A percentile compares a stretch with the other conserved stretches of the same genome.
These are phyloP conservation scores for Seladonia tumulorum DNA, from an alignment of 2,888 invertebrate genomes.

Conservation along the genomic window DNA sequence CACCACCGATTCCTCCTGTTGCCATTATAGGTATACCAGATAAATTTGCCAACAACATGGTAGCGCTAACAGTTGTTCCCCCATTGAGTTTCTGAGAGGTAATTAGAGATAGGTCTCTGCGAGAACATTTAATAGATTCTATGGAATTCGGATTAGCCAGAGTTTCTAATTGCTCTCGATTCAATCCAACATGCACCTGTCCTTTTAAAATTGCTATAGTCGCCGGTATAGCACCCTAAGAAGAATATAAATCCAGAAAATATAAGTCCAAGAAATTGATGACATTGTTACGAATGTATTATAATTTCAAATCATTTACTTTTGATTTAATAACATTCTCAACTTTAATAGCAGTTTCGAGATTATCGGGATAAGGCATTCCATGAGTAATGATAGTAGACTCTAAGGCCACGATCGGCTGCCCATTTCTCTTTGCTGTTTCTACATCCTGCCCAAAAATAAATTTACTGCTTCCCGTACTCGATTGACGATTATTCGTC, in stretches of 20 bases:
- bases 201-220: slow-evolving; percentile 96
- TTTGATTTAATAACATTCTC: slow-evolving; percentile 91
- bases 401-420: slow-evolving; percentile 96
- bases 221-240: slow-evolving; percentile 94
- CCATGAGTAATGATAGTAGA: slow-evolving; percentile 99
- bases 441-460: slow-evolving; percentile 86
- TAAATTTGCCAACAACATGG: slow-evolving; percentile 93
- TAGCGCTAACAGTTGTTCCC: slow-evolving; percentile 98
- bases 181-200: slow-evolving; percentile 92
- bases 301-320: slow-evolving; percentile 61
- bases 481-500: slow-evolving; percentile 21
- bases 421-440: slow-evolving; percentile 87
- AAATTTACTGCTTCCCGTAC: slow-evolving; percentile 44
- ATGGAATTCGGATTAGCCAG: slow-evolving; percentile 86
- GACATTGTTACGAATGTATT: neutral
- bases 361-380: slow-evolving; percentile 97
- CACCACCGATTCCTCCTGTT: slow-evolving; percentile 97
- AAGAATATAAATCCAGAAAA: slow-evolving; percentile 42
- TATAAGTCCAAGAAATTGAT: slow-evolving; percentile 18
- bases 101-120: slow-evolving; percentile 93
- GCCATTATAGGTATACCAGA: slow-evolving; percentile 96
- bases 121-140: slow-evolving; percentile 92
- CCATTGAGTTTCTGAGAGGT: slow-evolving; percentile 90
- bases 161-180: slow-evolving; percentile 87
- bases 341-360: slow-evolving; percentile 92